Conservation (phyloP, 2,888 invertebrate genomes). For the Andrena hattorfiana region DNA sequence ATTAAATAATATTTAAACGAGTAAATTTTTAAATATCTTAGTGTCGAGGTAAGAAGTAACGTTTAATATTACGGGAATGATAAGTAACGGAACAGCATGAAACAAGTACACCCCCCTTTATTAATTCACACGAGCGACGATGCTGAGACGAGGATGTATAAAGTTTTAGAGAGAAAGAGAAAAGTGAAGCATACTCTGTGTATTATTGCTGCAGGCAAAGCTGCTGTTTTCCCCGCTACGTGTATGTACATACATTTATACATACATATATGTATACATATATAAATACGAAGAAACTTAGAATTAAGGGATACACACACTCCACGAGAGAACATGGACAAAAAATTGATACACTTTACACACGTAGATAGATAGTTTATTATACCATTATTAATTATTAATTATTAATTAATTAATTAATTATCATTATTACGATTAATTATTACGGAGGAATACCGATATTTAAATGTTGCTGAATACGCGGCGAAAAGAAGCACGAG, state of each 20-base stretch:
- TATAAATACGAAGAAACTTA: conserved; percentile 76
- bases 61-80: conserved; percentile 68
- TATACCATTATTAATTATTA: conserved; percentile 78
- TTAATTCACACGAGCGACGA: conserved; percentile 61
- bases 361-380: conserved; percentile 82
- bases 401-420: conserved; percentile 65
- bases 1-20: conserved; percentile 79
- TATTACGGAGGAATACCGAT: conserved; percentile 79
- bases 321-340: conserved; percentile 71
- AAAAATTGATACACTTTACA: conserved; percentile 75
- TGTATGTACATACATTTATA: conserved; percentile 80
- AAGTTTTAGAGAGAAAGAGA: conserved; percentile 75
- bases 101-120: conserved; percentile 67
- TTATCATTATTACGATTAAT: conserved; percentile 77
- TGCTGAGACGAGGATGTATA: conserved; percentile 76
- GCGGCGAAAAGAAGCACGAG: conserved; percentile 64
- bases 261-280: conserved; percentile 79
- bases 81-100: conserved; percentile 62
- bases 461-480: conserved; percentile 83
- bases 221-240: conserved; percentile 78
- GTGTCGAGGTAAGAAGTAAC: conserved; percentile 63
- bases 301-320: conserved; percentile 73
- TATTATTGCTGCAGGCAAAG: conserved; percentile 77
- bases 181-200: conserved; percentile 77
- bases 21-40: conserved; percentile 78